Percentiles rank a stretch among this genome's conserved stretches.
These are phyloP conservation scores for Crocodylus rhombifer DNA, from an alignment of 2,797 vertebrate genomes.

Conservation along the genomic window DNA sequence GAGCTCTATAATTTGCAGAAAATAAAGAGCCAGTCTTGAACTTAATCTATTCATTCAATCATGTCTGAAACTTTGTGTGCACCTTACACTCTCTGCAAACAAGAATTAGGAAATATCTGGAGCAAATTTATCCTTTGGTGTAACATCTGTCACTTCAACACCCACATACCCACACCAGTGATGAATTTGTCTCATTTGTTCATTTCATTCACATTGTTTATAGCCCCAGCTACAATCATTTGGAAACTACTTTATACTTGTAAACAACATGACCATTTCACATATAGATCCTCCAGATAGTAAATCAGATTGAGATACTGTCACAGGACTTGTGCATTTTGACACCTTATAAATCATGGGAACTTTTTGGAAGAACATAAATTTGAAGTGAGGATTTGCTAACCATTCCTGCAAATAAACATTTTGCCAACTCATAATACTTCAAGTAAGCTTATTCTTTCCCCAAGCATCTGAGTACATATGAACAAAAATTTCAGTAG, in stretches of 20 bases:
- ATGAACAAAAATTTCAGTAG: background rate
- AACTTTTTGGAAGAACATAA: background rate
- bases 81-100: background rate
- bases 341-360: background rate
- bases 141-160: background rate
- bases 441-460: background rate
- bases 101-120: background rate
- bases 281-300: background rate
- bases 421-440: background rate
- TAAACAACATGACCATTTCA: background rate
- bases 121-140: background rate
- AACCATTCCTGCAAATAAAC: slow-evolving; percentile 2
- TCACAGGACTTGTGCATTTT: background rate
- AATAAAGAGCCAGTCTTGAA: too few species aligned
- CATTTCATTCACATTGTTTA: background rate
- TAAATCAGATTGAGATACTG: background rate
- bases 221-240: background rate
- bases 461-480: background rate
- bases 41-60: background rate
- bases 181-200: background rate
- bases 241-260: background rate
- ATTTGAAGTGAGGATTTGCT: background rate
- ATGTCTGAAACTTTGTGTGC: background rate
- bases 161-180: fast-evolving
- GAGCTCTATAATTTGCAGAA: background rate